Conservation (phyloP, 1,140 invertebrate genomes). For the Pogonomyrmex barbatus region DNA sequence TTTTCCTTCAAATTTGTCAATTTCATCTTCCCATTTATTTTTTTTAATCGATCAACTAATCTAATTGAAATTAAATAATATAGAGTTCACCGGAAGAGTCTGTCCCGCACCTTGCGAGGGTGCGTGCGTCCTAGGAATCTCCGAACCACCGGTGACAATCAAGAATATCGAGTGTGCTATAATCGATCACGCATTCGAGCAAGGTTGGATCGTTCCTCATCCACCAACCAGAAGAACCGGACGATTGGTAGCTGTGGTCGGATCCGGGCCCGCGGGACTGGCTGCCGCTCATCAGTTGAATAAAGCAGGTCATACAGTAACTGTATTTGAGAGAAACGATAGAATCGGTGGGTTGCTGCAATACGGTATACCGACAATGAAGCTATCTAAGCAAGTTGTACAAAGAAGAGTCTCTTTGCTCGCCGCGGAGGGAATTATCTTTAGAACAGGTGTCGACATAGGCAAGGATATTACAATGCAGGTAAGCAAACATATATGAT, state of each 20-base stretch:
- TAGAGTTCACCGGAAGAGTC: slow-evolving; percentile 98
- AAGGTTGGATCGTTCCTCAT: slow-evolving; percentile 96
- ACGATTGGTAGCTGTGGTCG: slow-evolving; percentile 96
- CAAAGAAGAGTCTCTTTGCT: slow-evolving; percentile 95
- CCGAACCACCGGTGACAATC: slow-evolving; percentile 98
- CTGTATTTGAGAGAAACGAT: slow-evolving; percentile 98
- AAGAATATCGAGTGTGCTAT: slow-evolving; percentile 99
- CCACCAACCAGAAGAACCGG: slow-evolving; percentile 92
- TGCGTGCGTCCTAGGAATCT: slow-evolving; percentile 98
- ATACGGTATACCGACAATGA: slow-evolving; percentile 99
- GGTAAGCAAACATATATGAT: slow-evolving; percentile 81
- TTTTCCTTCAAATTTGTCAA: neutral
- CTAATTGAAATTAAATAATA: slow-evolving; percentile 33
- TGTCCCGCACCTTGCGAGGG: slow-evolving; percentile 99
- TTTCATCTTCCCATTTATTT: neutral
- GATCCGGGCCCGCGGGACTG: slow-evolving; percentile 97
- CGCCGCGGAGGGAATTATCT: slow-evolving; percentile 95
- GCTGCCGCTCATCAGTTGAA: slow-evolving; percentile 99
- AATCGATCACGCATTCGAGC: slow-evolving; percentile 99
- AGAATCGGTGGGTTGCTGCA: slow-evolving; percentile 97
- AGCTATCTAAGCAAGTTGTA: slow-evolving; percentile 97
- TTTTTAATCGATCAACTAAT: neutral
- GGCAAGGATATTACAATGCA: slow-evolving; percentile 95
- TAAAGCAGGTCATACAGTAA: slow-evolving; percentile 95
- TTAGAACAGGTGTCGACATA: slow-evolving; percentile 96